These are phyloP conservation scores for Monopterus albus DNA, from an alignment of 2,113 vertebrate species.

Conservation along the genomic window DNA sequence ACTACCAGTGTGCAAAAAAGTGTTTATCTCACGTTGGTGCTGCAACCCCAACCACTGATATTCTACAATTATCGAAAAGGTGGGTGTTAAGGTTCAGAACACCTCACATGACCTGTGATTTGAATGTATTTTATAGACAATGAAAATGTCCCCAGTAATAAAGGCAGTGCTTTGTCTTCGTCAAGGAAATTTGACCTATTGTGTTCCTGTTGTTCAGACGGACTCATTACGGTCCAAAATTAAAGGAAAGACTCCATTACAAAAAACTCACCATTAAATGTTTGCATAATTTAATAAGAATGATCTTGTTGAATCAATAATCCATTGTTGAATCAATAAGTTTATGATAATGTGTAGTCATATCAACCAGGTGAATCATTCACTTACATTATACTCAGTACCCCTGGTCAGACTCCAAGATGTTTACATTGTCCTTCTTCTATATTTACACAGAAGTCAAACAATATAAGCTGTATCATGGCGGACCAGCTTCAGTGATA, in stretches of 20 bases:
- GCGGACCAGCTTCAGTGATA: neutral
- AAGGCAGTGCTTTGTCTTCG: constrained; percentile 40
- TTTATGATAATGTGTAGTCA: too few species aligned
- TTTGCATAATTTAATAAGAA: too few species aligned
- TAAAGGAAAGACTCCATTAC: neutral
- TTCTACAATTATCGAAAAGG: neutral
- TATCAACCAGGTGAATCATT: neutral
- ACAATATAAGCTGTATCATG: neutral
- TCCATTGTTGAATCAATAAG: too few species aligned
- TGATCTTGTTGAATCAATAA: too few species aligned
- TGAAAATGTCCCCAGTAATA: constrained; percentile 35
- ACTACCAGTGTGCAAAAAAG: neutral
- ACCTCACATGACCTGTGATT: neutral
- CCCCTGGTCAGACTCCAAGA: neutral
- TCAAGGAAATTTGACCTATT: constrained; percentile 64
- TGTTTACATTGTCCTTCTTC: constrained; percentile 5
- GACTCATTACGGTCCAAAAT: constrained; percentile 57
- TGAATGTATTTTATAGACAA: constrained; percentile 13
- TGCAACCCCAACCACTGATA: neutral
- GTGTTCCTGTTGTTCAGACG: constrained; percentile 28
- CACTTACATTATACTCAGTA: neutral
- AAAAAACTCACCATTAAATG: neutral
- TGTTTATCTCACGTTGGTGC: neutral
- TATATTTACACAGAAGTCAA: too few species aligned
- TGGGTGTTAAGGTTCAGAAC: constrained; percentile 6